A percentile compares a stretch with the other conserved stretches of the same genome.
Conservation (phyloP, 2,113 vertebrate genomes). For the Heterotilapia buettikoferi region DNA sequence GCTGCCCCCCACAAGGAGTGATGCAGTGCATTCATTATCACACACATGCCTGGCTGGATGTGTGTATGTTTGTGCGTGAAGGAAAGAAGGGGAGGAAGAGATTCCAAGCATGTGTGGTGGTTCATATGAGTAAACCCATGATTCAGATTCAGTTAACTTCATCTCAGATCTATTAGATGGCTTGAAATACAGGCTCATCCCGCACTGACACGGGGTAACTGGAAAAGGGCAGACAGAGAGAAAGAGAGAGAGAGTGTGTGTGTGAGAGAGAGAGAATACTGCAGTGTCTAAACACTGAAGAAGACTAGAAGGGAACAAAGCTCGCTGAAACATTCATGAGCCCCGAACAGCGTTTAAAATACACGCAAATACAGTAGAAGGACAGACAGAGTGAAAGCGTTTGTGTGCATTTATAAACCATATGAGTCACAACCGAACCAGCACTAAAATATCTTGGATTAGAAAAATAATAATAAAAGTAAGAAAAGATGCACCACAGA, state of each 20-base stretch:
- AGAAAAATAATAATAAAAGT: background rate
- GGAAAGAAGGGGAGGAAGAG: background rate
- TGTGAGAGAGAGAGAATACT: constrained; percentile 51
- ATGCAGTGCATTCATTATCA: constrained; percentile 77
- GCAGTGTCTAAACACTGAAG: constrained; percentile 69
- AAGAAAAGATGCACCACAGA: background rate
- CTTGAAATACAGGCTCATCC: constrained; percentile 2
- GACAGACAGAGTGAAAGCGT: background rate
- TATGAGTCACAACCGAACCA: background rate
- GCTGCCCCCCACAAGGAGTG: constrained; percentile 71
- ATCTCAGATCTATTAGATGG: constrained; percentile 27
- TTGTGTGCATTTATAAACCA: background rate
- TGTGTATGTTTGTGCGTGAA: background rate
- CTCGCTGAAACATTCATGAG: constrained; percentile 62
- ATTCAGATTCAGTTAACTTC: constrained; percentile 53
- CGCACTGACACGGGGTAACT: constrained; percentile 31
- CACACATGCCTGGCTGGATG: constrained; percentile 25
- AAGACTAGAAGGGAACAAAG: constrained; percentile 52
- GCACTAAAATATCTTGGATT: background rate
- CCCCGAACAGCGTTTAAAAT: constrained; percentile 32
- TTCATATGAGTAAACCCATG: background rate
- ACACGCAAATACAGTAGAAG: background rate
- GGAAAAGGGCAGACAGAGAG: constrained; percentile 14
- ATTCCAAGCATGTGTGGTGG: background rate
- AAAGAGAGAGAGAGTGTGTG: background rate